Conservation (phyloP, 2,797 vertebrate species). For the Enteromius unitaeniatus region DNA sequence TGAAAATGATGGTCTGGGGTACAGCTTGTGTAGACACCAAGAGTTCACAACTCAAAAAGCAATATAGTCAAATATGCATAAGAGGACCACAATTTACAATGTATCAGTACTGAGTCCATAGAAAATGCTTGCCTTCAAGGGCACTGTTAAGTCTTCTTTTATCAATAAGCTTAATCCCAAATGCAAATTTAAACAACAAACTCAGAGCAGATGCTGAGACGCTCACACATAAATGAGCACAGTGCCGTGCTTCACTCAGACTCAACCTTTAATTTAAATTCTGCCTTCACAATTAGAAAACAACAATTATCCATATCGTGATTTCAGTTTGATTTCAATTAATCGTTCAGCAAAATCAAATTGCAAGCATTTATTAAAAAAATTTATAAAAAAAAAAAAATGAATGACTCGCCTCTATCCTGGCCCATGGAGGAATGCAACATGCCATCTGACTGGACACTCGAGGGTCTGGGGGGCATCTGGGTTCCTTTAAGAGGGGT, state of each 20-base stretch:
- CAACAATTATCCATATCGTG: too few species aligned
- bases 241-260: not conserved
- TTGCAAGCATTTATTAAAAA: not conserved
- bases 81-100: not conserved
- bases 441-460: constrained; percentile 94
- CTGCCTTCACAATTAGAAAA: too few species aligned
- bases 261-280: not conserved
- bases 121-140: not conserved
- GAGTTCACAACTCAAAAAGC: not conserved
- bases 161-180: not conserved
- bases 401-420: constrained; percentile 86
- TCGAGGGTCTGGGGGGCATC: constrained; percentile 97
- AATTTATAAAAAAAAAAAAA: not conserved
- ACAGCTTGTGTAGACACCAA: not conserved
- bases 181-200: not conserved
- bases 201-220: not conserved
- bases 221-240: not conserved
- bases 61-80: not conserved
- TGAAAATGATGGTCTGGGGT: not conserved
- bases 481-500: constrained; percentile 85
- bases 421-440: constrained; percentile 94
- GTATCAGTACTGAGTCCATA: not conserved
- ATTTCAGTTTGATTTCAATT: not conserved
- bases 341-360: not conserved
- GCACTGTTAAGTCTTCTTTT: not conserved